Conservation (phyloP, 2,797 vertebrate genomes). For the Fringilla coelebs region DNA sequence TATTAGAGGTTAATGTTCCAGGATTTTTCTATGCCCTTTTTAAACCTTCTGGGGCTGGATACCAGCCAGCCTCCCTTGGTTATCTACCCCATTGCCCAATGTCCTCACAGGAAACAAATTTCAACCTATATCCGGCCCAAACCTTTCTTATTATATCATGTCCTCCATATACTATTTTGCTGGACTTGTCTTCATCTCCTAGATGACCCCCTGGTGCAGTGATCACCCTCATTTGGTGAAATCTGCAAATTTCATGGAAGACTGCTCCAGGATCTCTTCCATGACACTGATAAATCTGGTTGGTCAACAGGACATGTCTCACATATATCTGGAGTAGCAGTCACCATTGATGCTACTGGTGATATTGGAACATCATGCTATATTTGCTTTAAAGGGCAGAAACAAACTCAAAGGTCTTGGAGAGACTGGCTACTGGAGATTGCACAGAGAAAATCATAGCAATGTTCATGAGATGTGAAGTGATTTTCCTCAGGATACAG, state of each 20-base stretch:
- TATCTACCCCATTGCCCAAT: fast-evolving
- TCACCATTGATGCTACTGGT: fast-evolving
- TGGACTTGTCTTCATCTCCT: not conserved
- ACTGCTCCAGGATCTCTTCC: not conserved
- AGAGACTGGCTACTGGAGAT: not conserved
- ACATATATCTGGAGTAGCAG: not conserved
- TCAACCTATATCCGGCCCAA: fast-evolving
- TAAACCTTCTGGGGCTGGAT: not conserved
- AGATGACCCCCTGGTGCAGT: not conserved
- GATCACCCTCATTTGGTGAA: not conserved
- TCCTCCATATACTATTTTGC: not conserved
- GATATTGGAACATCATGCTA: not conserved
- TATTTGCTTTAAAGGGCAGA: not conserved
- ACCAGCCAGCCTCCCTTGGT: not conserved
- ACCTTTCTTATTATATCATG: not conserved
- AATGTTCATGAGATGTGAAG: not conserved
- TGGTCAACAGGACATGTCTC: not conserved
- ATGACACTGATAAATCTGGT: not conserved
- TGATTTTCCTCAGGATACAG: not conserved
- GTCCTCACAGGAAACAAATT: not conserved
- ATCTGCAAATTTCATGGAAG: not conserved
- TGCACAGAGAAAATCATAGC: not conserved
- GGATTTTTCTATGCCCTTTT: not conserved
- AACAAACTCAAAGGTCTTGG: not conserved
- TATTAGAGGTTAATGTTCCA: not conserved